Percentiles rank a stretch among this genome's conserved stretches.
These are phyloP conservation scores for Cassiopea xamachana DNA, from an alignment of 30 jellyfish, hydroid and myxozoan genomes.

Conservation along the genomic window DNA sequence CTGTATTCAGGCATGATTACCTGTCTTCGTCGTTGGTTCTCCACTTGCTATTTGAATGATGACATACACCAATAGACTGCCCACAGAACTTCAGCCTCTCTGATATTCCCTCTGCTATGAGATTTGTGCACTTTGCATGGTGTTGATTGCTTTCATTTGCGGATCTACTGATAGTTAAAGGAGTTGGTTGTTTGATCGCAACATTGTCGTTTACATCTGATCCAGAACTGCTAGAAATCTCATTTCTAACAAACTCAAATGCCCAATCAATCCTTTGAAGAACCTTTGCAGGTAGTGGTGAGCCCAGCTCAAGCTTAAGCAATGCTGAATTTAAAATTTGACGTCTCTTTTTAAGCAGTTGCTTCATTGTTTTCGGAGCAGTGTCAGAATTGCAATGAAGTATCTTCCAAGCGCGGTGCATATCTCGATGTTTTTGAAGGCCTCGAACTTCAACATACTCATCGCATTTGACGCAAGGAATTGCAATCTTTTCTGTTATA, in stretches of 20 bases:
- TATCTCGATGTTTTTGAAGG: constrained; percentile 58
- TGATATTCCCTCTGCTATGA: background rate
- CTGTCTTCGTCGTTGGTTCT: constrained; percentile 52
- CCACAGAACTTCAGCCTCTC: constrained; percentile 45
- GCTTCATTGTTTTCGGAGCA: constrained; percentile 49
- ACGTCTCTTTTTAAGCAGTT: constrained; percentile 58
- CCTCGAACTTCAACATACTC: constrained; percentile 39
- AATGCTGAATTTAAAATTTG: constrained; percentile 41
- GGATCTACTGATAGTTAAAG: background rate
- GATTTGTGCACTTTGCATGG: background rate
- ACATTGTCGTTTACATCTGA: background rate
- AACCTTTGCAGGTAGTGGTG: constrained; percentile 46
- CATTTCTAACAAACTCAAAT: constrained; percentile 37
- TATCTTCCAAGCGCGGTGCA: constrained; percentile 58
- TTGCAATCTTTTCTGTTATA: constrained; percentile 13
- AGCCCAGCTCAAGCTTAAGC: constrained; percentile 23
- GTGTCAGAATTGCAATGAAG: constrained; percentile 46
- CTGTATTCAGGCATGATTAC: background rate
- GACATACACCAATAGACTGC: constrained; percentile 73
- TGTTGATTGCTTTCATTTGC: background rate
- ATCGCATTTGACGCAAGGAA: constrained; percentile 67
- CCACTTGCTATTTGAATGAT: constrained; percentile 39
- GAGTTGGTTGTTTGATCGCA: background rate
- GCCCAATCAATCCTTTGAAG: constrained; percentile 73
- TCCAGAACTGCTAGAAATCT: background rate